Evolutionary conservation across 2,113 vertebrate genomes (phyloP).

Genomic region (Chaetodon auriga): DNA sequence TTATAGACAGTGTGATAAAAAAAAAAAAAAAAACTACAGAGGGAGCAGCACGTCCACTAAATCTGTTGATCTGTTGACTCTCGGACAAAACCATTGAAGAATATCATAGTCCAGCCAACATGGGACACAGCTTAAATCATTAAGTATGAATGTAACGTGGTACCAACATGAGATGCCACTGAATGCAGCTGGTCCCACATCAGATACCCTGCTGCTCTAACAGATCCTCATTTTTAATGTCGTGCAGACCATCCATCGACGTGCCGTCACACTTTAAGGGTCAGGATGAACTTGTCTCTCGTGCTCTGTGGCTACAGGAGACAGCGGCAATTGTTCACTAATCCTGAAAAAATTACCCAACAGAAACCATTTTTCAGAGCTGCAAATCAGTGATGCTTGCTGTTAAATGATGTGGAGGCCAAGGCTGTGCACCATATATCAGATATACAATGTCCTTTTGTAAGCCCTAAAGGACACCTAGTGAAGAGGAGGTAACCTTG

Average conservation of each 20-base stretch:
- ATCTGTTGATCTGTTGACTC: slow-evolving; percentile 42
- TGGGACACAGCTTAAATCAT: neutral
- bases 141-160: neutral
- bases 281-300: slow-evolving; percentile 43
- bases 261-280: slow-evolving; percentile 39
- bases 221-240: slow-evolving; percentile 1
- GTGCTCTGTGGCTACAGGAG: neutral
- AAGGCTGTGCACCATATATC: neutral
- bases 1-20: slow-evolving; percentile 39
- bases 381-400: slow-evolving; percentile 11
- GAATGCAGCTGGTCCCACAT: neutral
- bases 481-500: slow-evolving; percentile 64
- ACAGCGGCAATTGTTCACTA: neutral
- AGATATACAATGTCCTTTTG: neutral
- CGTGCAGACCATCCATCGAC: neutral
- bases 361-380: slow-evolving; percentile 16
- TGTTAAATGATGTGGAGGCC: slow-evolving; percentile 20
- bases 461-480: slow-evolving; percentile 25
- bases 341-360: slow-evolving; percentile 11
- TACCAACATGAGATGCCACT: neutral
- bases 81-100: slow-evolving; percentile 10
- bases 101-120: slow-evolving; percentile 1
- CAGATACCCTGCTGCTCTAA: neutral
- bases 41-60: slow-evolving; percentile 21
- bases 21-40: slow-evolving; percentile 30